Percentiles rank a stretch among this genome's conserved stretches.
Evolutionary conservation across 2,797 vertebrate genomes (phyloP).

Genomic region (Platalea minor): DNA sequence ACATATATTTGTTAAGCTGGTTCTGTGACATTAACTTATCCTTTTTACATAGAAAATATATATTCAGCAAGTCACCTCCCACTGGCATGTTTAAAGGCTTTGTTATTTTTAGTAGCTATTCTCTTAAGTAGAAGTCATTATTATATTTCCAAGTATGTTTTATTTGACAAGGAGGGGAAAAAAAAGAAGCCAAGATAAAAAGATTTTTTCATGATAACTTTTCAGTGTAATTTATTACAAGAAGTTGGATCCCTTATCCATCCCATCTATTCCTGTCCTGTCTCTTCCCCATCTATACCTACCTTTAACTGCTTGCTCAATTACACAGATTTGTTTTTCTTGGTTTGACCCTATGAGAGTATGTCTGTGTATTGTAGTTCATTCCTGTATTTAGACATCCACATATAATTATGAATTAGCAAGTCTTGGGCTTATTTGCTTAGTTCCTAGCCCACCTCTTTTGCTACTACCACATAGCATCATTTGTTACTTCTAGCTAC

Average conservation of each 20-base stretch:
- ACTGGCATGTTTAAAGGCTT: background rate
- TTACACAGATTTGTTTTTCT: background rate
- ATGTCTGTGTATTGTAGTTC: background rate
- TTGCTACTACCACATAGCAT: fast-evolving
- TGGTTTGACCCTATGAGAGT: background rate
- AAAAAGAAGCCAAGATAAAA: background rate
- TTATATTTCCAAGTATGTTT: background rate
- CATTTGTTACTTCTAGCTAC: background rate
- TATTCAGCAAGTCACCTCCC: background rate
- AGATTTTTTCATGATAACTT: background rate
- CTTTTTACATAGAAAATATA: background rate
- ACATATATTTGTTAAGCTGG: background rate
- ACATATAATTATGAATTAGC: background rate
- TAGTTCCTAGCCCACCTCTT: background rate
- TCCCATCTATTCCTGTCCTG: background rate
- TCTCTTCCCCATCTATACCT: background rate
- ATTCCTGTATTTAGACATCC: background rate
- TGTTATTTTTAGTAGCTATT: background rate
- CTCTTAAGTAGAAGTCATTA: background rate
- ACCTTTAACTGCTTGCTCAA: background rate
- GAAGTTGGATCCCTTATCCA: background rate
- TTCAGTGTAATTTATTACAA: background rate
- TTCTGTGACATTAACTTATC: background rate
- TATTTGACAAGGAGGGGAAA: background rate
- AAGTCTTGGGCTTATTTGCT: background rate